A percentile compares a stretch with the other conserved stretches of the same genome.
These are phyloP conservation scores for Callospermophilus lateralis DNA, from an alignment of 2,113 vertebrate genomes.

Conservation along the genomic window DNA sequence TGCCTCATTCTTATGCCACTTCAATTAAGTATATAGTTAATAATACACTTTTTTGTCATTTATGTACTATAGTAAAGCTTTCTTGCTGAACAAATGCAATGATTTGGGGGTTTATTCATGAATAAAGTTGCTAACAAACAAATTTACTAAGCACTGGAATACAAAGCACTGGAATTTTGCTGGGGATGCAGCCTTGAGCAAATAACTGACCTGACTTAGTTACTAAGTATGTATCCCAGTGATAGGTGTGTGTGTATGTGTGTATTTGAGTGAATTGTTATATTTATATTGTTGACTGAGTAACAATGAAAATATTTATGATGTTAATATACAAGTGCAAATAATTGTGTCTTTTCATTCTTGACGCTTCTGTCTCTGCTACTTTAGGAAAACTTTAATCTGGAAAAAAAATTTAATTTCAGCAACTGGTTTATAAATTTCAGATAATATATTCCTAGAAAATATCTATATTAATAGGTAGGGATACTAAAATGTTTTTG, in stretches of 20 bases:
- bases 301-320: constrained; percentile 18
- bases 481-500: background rate
- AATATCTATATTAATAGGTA: background rate
- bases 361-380: background rate
- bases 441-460: background rate
- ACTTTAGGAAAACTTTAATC: constrained; percentile 41
- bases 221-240: background rate
- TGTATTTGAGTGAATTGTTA: background rate
- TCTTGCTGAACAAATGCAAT: background rate
- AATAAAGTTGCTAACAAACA: background rate
- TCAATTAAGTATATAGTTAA: background rate
- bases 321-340: background rate
- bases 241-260: background rate
- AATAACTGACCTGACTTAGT: background rate
- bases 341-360: background rate
- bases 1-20: background rate
- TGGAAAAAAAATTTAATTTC: background rate
- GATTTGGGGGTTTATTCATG: background rate
- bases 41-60: background rate
- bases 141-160: background rate
- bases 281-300: background rate
- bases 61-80: background rate
- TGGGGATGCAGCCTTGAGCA: background rate
- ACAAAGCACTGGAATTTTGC: background rate
- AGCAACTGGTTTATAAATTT: constrained; percentile 48